phyloP scores from a whole-genome alignment of 2,797 vertebrate species.

The Scomberomorus guttatus region DNA sequence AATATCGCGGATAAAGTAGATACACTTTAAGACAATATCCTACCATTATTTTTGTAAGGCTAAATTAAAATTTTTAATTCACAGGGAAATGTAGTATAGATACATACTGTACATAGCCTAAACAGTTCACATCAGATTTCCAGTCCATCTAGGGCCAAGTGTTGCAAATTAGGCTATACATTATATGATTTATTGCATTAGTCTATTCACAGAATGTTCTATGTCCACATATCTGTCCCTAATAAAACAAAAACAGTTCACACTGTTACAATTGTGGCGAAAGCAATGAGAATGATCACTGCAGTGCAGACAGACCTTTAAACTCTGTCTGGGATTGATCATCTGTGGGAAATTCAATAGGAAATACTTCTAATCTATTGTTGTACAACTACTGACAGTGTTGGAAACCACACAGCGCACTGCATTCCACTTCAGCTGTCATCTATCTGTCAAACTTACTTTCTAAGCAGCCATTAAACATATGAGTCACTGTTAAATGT shows the following conservation, averaged over 20 bases:
- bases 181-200: no score
- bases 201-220: no score
- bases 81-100: no score
- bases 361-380: slow-evolving; percentile 39
- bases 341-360: slow-evolving; percentile 27
- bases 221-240: no score
- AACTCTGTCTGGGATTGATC: slow-evolving; percentile 22
- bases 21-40: no score
- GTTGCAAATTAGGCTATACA: no score
- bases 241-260: not conserved
- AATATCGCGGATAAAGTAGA: no score
- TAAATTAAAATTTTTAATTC: no score
- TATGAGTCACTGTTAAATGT: slow-evolving; percentile 22
- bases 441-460: slow-evolving; percentile 31
- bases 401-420: slow-evolving; percentile 27
- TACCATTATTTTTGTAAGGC: no score
- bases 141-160: no score
- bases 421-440: slow-evolving; percentile 11
- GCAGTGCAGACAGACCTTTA: slow-evolving; percentile 13
- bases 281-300: not conserved
- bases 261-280: not conserved
- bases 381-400: slow-evolving; percentile 33
- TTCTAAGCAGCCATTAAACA: slow-evolving; percentile 23
- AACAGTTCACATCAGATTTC: no score
- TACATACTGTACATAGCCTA: no score